Evolutionary conservation across 2,888 invertebrate genomes (phyloP).

Genomic region (Ormyrus labotus): DNA sequence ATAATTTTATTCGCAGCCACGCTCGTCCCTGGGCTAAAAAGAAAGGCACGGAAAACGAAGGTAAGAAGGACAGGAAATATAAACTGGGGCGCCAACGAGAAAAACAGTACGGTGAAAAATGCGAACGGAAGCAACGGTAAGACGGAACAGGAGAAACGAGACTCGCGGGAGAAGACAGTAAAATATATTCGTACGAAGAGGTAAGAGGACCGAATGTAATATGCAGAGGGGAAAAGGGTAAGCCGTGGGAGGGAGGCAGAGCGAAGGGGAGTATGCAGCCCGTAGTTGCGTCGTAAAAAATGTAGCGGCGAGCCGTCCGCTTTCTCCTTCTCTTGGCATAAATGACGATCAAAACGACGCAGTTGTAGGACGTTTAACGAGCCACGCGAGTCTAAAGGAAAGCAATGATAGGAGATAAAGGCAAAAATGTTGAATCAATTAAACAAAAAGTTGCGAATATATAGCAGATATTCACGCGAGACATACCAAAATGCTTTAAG

Average conservation of each 20-base stretch:
- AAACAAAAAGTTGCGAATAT: no score
- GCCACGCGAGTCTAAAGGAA: neutral
- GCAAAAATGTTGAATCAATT: no score
- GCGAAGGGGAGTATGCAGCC: conserved; percentile 34
- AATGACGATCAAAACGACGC: neutral
- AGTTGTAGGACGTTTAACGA: conserved; percentile 15
- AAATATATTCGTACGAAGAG: conserved; percentile 8
- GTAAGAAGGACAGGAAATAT: neutral
- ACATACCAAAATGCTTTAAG: no score
- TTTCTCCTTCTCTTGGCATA: no score
- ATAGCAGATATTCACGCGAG: no score
- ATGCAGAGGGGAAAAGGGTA: neutral
- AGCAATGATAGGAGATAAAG: no score
- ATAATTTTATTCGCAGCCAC: conserved; percentile 3
- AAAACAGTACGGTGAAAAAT: neutral
- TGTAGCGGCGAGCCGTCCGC: neutral
- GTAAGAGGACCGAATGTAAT: conserved; percentile 28
- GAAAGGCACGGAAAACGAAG: no score
- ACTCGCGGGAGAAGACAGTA: neutral
- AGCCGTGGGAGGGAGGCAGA: neutral
- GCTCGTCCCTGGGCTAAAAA: no score
- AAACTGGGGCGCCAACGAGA: conserved; percentile 2
- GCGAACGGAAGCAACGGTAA: neutral
- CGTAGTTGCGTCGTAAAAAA: conserved; percentile 30
- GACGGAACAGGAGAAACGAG: neutral